Conservation (phyloP, 2,888 invertebrate genomes). For the Sarcophaga subvicina region DNA sequence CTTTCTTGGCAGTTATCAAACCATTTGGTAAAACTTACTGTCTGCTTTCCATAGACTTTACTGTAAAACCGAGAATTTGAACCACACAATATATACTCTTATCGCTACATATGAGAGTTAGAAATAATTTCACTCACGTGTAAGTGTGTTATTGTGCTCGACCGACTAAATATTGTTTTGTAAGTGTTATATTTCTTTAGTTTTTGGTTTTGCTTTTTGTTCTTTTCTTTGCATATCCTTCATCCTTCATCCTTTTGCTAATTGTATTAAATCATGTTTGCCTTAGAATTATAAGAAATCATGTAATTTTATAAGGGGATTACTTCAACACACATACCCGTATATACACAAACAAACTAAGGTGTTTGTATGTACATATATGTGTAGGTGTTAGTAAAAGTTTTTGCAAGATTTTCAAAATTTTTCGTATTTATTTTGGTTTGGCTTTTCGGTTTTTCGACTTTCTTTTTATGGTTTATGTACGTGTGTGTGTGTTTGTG, state of each 20-base stretch:
- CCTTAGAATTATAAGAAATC: conserved; percentile 56
- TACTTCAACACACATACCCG: conserved; percentile 3
- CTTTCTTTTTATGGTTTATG: background rate
- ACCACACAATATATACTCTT: background rate
- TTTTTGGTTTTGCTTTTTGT: conserved; percentile 12
- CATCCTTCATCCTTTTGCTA: conserved; percentile 28
- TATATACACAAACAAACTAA: too few relatives aligned
- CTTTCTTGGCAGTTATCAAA: too few relatives aligned
- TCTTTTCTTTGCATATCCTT: background rate
- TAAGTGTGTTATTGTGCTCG: background rate
- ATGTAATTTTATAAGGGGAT: conserved; percentile 61
- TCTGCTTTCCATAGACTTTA: too few relatives aligned
- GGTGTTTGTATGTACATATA: background rate
- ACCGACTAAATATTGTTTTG: conserved; percentile 5
- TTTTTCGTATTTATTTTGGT: conserved; percentile 41
- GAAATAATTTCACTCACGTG: background rate
- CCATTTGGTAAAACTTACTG: too few relatives aligned
- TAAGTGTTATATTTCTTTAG: conserved; percentile 29
- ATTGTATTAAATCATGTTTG: conserved; percentile 68
- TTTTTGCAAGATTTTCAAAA: conserved; percentile 40
- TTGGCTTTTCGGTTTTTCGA: background rate
- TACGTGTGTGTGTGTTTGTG: conserved; percentile 23
- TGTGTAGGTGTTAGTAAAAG: conserved; percentile 30
- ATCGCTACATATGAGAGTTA: too few relatives aligned
- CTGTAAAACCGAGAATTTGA: background rate